Conservation (phyloP, 1,140 invertebrate species). For the Hyles euphorbiae region DNA sequence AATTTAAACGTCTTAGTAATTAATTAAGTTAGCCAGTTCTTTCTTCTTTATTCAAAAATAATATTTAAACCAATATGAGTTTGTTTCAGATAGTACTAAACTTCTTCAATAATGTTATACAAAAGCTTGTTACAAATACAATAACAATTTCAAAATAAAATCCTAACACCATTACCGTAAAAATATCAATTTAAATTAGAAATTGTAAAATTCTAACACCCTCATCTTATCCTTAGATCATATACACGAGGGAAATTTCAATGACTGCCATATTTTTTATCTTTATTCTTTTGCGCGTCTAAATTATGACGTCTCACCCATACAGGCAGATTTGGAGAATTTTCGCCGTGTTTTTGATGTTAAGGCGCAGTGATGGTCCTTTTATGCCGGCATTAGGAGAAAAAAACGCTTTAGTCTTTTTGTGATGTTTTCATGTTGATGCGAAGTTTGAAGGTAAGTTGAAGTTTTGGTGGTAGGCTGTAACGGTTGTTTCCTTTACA, state of each 20-base stretch:
- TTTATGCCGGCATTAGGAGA: background rate
- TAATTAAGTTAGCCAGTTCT: no score
- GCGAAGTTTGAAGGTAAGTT: no score
- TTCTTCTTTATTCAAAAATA: no score
- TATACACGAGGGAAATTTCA: conserved; percentile 40
- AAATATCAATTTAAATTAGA: conserved; percentile 6
- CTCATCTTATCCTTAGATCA: conserved; percentile 31
- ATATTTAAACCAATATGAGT: no score
- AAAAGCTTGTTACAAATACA: background rate
- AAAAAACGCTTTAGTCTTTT: no score
- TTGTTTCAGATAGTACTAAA: no score
- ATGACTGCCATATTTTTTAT: conserved; percentile 33
- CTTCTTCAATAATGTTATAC: no score
- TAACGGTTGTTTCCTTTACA: no score
- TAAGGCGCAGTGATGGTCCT: background rate
- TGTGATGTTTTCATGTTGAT: no score
- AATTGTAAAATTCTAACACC: conserved; percentile 18
- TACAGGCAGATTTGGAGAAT: conserved; percentile 13
- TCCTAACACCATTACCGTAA: background rate
- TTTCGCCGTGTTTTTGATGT: background rate
- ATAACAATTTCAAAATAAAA: background rate
- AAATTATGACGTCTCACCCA: conserved; percentile 36
- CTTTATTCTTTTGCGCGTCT: conserved; percentile 30
- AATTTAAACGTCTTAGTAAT: no score
- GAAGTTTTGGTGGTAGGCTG: no score